Evolutionary conservation across 2,888 invertebrate genomes (phyloP).

Genomic region (Pseudococcus viburni): DNA sequence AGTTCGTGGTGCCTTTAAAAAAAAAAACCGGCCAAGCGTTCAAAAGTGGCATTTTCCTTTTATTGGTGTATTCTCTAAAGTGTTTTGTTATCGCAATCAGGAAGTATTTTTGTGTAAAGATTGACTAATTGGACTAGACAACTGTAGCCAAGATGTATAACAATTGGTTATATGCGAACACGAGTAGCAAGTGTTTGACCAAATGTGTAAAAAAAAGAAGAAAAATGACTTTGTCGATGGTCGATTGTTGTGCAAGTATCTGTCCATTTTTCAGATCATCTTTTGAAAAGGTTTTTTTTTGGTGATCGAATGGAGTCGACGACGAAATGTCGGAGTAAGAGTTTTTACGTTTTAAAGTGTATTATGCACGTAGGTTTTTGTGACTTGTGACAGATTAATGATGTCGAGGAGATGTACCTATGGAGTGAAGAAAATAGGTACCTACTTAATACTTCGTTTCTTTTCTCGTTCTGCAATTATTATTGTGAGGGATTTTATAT

Average conservation of each 20-base stretch:
- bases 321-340: too few species aligned
- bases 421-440: too few species aligned
- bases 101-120: constrained; percentile 43
- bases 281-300: too few species aligned
- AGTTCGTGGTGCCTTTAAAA: not conserved
- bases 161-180: not conserved
- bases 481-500: too few species aligned
- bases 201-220: not conserved
- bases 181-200: not conserved
- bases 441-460: too few species aligned
- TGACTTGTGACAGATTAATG: too few species aligned
- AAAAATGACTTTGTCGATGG: not conserved
- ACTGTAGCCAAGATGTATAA: not conserved
- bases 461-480: too few species aligned
- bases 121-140: not conserved
- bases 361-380: too few species aligned
- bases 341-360: too few species aligned
- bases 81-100: constrained; percentile 31
- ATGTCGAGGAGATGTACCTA: too few species aligned
- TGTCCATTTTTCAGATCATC: too few species aligned
- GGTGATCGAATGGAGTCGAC: too few species aligned
- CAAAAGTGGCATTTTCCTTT: not conserved
- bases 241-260: not conserved
- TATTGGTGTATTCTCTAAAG: not conserved
- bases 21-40: not conserved